Conservation (phyloP, 2,113 vertebrate species). For the Entelurus aequoreus region DNA sequence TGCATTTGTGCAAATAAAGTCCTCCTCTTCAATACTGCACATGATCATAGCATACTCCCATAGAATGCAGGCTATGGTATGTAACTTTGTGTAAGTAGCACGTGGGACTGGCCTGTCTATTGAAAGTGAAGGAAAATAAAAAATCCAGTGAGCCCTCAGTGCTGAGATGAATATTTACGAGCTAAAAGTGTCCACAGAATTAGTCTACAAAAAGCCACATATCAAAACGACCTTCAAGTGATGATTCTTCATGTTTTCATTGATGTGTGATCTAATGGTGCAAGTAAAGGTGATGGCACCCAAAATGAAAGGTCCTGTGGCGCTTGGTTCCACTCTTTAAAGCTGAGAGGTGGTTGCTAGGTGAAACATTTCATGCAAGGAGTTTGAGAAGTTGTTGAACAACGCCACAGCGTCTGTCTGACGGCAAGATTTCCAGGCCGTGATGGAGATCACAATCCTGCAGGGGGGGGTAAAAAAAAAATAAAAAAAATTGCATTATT, state of each 20-base stretch:
- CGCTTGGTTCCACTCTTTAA: constrained; percentile 47
- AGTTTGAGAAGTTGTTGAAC: constrained; percentile 68
- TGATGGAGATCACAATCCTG: constrained; percentile 77
- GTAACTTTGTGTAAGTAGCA: too few relatives aligned
- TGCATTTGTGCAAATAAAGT: background rate
- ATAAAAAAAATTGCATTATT: background rate
- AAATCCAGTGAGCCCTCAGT: background rate
- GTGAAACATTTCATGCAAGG: constrained; percentile 81
- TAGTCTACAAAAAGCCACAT: background rate
- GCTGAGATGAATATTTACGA: background rate
- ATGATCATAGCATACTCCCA: background rate
- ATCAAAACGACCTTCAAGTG: constrained; percentile 41
- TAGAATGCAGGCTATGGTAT: background rate
- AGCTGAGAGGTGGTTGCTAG: constrained; percentile 76
- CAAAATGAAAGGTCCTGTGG: background rate
- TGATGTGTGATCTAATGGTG: constrained; percentile 59
- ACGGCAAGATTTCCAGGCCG: constrained; percentile 84
- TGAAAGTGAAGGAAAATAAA: background rate
- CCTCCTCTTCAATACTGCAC: background rate
- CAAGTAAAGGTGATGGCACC: background rate
- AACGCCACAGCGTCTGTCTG: constrained; percentile 82
- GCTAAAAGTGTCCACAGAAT: background rate
- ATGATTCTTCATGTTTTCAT: constrained; percentile 76
- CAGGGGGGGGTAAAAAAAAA: background rate
- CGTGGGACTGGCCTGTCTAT: too few relatives aligned